phyloP scores from a whole-genome alignment of 2,113 vertebrate species.

The Scomber japonicus region DNA sequence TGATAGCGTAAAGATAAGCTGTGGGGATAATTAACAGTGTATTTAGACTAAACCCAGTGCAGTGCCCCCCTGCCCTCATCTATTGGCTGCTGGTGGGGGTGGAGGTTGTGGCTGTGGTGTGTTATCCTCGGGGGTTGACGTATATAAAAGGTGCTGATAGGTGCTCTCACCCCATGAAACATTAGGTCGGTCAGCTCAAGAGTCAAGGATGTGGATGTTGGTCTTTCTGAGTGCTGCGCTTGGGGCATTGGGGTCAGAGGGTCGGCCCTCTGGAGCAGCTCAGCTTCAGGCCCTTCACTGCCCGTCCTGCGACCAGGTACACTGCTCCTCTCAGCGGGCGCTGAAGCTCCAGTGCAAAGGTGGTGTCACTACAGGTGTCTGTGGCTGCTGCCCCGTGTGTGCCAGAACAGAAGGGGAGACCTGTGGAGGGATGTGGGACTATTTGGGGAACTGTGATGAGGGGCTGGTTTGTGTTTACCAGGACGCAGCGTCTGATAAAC shows the following conservation, averaged over 20 bases:
- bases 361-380: slow-evolving; percentile 78
- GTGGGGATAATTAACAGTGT: slow-evolving; percentile 71
- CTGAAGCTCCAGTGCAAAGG: slow-evolving; percentile 79
- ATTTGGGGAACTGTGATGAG: slow-evolving; percentile 83
- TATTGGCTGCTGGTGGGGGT: slow-evolving; percentile 79
- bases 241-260: slow-evolving; percentile 46
- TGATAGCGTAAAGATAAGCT: slow-evolving; percentile 83
- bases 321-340: slow-evolving; percentile 74
- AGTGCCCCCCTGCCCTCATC: slow-evolving; percentile 51
- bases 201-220: slow-evolving; percentile 51
- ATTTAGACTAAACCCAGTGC: slow-evolving; percentile 37
- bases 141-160: slow-evolving; percentile 63
- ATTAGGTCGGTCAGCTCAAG: background rate
- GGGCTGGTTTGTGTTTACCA: slow-evolving; percentile 77
- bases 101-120: slow-evolving; percentile 59
- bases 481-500: slow-evolving; percentile 43
- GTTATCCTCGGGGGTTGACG: background rate
- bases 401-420: slow-evolving; percentile 72
- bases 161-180: slow-evolving; percentile 25
- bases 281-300: slow-evolving; percentile 79
- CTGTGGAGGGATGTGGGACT: slow-evolving; percentile 83
- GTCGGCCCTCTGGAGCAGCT: background rate
- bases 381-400: slow-evolving; percentile 82
- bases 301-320: slow-evolving; percentile 79
- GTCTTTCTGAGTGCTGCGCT: slow-evolving; percentile 24